These are phyloP conservation scores for Ephestia elutella DNA, from an alignment of 1,140 invertebrate genomes.

Conservation along the genomic window DNA sequence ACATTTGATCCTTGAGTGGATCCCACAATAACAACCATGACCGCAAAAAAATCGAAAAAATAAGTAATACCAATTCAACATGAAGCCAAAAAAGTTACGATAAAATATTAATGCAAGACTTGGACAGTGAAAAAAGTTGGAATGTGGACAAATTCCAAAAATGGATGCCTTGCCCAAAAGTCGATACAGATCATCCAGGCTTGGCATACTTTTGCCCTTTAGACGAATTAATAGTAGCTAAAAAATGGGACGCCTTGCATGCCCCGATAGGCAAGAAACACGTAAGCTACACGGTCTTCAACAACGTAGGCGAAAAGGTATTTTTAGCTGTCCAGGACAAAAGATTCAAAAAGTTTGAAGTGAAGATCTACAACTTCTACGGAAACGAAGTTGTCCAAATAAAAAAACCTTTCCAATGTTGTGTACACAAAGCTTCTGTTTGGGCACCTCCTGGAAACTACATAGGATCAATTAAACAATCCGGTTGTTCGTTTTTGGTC, in stretches of 20 bases:
- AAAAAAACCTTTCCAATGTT: constrained; percentile 25
- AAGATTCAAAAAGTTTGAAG: constrained; percentile 17
- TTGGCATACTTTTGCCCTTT: constrained; percentile 37
- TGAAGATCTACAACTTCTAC: constrained; percentile 43
- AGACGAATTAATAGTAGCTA: constrained; percentile 34
- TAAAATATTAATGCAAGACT: neutral
- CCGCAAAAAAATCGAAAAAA: neutral
- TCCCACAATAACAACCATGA: neutral
- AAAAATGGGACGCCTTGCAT: constrained; percentile 34
- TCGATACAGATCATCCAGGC: constrained; percentile 27
- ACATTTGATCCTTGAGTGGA: neutral
- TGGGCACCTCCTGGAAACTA: constrained; percentile 41
- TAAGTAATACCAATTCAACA: neutral
- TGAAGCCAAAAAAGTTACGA: neutral
- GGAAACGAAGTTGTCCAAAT: constrained; percentile 46
- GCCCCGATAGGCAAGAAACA: constrained; percentile 26
- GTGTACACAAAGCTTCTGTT: constrained; percentile 28
- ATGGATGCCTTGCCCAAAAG: constrained; percentile 46
- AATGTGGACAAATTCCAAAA: neutral
- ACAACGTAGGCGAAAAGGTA: constrained; percentile 40
- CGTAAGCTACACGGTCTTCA: constrained; percentile 37
- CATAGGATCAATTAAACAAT: constrained; percentile 28
- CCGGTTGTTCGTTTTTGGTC: constrained; percentile 20
- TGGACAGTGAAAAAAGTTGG: neutral
- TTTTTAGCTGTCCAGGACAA: constrained; percentile 37